phyloP scores from a whole-genome alignment of 1,140 invertebrate genomes.

The Parasteatoda tepidariorum region DNA sequence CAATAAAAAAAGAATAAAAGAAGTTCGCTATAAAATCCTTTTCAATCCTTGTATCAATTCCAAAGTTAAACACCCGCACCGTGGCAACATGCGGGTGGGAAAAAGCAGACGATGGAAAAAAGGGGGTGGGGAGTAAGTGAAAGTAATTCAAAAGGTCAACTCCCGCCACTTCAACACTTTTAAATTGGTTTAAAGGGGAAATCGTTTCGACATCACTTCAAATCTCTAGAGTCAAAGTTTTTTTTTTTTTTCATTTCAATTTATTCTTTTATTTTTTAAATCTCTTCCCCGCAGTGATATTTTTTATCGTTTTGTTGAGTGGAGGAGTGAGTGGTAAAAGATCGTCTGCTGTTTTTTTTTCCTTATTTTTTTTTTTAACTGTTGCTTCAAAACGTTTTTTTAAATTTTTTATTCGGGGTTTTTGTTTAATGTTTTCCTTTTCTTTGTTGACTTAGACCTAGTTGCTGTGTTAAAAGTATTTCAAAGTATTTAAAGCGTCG shows the following conservation, averaged over 20 bases:
- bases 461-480: background rate
- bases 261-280: constrained; percentile 43
- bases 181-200: constrained; percentile 61
- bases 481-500: background rate
- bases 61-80: constrained; percentile 54
- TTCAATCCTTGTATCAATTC: constrained; percentile 61
- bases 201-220: constrained; percentile 60
- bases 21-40: constrained; percentile 55
- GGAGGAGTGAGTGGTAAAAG: constrained; percentile 7
- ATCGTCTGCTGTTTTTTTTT: constrained; percentile 5
- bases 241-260: constrained; percentile 28
- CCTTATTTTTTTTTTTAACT: constrained; percentile 28
- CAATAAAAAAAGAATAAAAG: constrained; percentile 40
- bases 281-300: constrained; percentile 28
- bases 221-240: constrained; percentile 54
- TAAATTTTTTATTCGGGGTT: constrained; percentile 28
- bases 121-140: constrained; percentile 25
- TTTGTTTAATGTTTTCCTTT: constrained; percentile 10
- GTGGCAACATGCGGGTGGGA: background rate
- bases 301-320: constrained; percentile 16
- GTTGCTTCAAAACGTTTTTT: constrained; percentile 44
- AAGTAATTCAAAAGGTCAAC: constrained; percentile 60
- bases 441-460: background rate
- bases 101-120: background rate
- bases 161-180: constrained; percentile 58